Conservation (phyloP, 2,113 vertebrate species). For the Alectura lathami region DNA sequence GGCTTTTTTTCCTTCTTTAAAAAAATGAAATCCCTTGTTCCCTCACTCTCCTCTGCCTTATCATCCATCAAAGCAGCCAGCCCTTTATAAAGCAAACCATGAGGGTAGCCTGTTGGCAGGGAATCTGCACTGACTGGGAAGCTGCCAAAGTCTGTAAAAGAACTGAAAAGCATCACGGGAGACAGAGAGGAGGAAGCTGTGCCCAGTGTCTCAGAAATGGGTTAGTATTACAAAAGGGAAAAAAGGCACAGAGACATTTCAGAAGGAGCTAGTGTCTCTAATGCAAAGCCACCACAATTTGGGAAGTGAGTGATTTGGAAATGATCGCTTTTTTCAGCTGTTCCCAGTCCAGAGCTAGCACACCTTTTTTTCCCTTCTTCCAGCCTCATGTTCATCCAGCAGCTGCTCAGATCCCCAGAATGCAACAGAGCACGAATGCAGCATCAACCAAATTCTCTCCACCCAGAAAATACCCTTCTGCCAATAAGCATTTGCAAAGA, state of each 20-base stretch:
- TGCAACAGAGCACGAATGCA: background rate
- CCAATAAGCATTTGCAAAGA: background rate
- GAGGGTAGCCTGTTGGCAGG: conserved; percentile 24
- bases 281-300: background rate
- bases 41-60: background rate
- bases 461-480: background rate
- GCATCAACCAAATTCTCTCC: background rate
- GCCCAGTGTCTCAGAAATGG: background rate
- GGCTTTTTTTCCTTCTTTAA: accelerated
- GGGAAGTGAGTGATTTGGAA: background rate
- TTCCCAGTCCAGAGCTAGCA: background rate
- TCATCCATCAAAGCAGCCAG: conserved; percentile 49
- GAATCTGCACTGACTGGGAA: conserved; percentile 40
- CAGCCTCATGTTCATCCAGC: background rate
- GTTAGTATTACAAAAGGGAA: conserved; percentile 18
- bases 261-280: background rate
- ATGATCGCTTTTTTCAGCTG: background rate
- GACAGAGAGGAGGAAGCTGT: background rate
- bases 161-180: background rate
- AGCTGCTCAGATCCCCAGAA: background rate
- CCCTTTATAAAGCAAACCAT: background rate
- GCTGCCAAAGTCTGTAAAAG: conserved; percentile 47
- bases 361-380: background rate
- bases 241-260: background rate
- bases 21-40: background rate